Percentiles rank a stretch among this genome's conserved stretches.
phyloP scores from a whole-genome alignment of 2,797 vertebrate genomes.

The Heliangelus exortis region DNA sequence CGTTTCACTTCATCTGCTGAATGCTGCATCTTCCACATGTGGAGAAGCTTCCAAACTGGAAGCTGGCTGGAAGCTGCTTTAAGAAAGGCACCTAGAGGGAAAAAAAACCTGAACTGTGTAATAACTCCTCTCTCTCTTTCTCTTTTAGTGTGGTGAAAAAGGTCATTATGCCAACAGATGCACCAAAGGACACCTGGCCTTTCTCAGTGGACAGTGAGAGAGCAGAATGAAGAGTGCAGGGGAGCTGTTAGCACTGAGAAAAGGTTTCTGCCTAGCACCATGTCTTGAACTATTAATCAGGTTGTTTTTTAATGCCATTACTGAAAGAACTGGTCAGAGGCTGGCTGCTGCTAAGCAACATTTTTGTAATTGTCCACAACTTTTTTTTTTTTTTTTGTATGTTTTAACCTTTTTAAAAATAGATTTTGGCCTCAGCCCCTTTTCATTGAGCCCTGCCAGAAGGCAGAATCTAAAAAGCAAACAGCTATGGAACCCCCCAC shows the following conservation, averaged over 20 bases:
- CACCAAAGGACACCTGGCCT: slow-evolving; percentile 97
- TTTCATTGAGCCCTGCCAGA: slow-evolving; percentile 40
- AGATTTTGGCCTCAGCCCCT: slow-evolving; percentile 38
- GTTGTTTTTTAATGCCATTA: slow-evolving; percentile 62
- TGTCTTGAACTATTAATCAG: slow-evolving; percentile 59
- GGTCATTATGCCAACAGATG: slow-evolving; percentile 99
- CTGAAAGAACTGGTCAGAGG: slow-evolving; percentile 57
- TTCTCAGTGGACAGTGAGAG: slow-evolving; percentile 94
- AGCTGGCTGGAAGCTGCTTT: neutral
- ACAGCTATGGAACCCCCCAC: neutral
- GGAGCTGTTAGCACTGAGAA: slow-evolving; percentile 50
- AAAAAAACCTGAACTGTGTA: neutral
- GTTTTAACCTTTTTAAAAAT: slow-evolving; percentile 67
- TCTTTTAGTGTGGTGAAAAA: slow-evolving; percentile 93
- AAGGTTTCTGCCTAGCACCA: slow-evolving; percentile 42
- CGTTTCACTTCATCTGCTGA: neutral
- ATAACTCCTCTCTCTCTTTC: neutral
- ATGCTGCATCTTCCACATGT: neutral
- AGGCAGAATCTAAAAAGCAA: slow-evolving; percentile 32
- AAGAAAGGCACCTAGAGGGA: neutral
- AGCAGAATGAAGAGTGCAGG: slow-evolving; percentile 4
- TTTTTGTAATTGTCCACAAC: slow-evolving; percentile 51
- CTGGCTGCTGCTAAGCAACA: slow-evolving; percentile 62
- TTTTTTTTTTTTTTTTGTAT: slow-evolving; percentile 20
- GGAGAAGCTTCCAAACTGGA: neutral